Percentiles rank a stretch among this genome's conserved stretches.
Evolutionary conservation across 2,888 invertebrate species (phyloP).

Genomic region (Asteroscopus sphinx): DNA sequence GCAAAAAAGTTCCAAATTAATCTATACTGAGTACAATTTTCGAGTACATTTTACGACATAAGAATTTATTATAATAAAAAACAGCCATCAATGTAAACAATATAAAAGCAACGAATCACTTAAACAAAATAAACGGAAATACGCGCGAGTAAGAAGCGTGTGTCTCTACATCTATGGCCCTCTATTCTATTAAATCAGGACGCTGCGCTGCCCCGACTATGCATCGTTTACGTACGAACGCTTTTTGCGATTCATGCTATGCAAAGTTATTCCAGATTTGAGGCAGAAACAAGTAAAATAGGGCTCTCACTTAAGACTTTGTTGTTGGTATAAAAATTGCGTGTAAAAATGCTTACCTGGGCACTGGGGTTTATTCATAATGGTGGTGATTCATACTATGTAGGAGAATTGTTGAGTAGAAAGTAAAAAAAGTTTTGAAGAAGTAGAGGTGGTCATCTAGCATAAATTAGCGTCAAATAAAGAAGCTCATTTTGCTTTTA

Average conservation of each 20-base stretch:
- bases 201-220: slow-evolving; percentile 63
- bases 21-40: no score
- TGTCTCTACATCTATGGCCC: slow-evolving; percentile 71
- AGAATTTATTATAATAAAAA: not conserved
- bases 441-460: no score
- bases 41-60: no score
- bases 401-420: not conserved
- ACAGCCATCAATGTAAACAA: slow-evolving; percentile 65
- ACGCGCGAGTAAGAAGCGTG: slow-evolving; percentile 57
- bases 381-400: not conserved
- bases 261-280: slow-evolving; percentile 84
- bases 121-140: slow-evolving; percentile 62
- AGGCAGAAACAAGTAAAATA: slow-evolving; percentile 74
- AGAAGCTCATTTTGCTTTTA: no score
- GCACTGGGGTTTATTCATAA: not conserved
- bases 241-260: slow-evolving; percentile 84
- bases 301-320: slow-evolving; percentile 55
- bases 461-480: no score
- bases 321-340: slow-evolving; percentile 45
- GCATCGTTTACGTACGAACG: slow-evolving; percentile 73
- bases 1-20: no score
- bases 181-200: slow-evolving; percentile 85
- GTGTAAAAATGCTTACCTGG: slow-evolving; percentile 22
- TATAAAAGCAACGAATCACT: slow-evolving; percentile 61
- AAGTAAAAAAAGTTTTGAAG: no score